A percentile compares a stretch with the other conserved stretches of the same genome.
Conservation (phyloP, 2,888 invertebrate species). For the Cenopis cana region DNA sequence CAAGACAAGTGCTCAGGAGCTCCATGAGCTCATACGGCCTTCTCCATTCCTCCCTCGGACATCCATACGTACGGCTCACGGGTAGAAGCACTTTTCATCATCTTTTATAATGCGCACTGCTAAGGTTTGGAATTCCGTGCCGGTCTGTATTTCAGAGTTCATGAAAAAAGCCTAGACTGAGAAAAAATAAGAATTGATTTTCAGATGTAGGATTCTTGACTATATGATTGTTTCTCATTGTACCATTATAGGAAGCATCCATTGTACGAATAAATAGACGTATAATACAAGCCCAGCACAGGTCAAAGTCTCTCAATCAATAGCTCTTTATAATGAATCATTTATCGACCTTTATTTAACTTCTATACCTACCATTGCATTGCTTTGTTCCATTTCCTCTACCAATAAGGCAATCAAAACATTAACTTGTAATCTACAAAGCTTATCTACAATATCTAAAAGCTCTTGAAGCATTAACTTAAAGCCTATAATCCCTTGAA, state of each 20-base stretch:
- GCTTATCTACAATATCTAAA: not conserved
- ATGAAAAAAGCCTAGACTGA: no score
- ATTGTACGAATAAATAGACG: not conserved
- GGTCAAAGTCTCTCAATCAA: constrained; percentile 11
- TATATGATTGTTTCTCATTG: no score
- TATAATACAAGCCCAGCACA: not conserved
- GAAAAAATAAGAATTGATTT: no score
- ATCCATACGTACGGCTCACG: no score
- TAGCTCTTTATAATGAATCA: constrained; percentile 5
- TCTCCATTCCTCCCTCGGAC: no score
- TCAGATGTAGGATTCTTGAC: no score
- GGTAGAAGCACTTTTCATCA: no score
- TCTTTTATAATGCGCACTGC: no score
- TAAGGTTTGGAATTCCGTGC: no score
- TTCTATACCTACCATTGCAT: not conserved
- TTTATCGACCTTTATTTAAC: constrained; percentile 11
- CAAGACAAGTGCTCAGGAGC: no score
- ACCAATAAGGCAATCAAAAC: constrained; percentile 23
- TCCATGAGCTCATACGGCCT: no score
- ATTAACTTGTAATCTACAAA: constrained; percentile 16
- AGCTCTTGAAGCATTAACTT: not conserved
- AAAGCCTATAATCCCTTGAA: not conserved
- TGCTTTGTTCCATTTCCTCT: constrained; percentile 18
- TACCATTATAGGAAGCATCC: not conserved
- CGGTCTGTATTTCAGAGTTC: no score